Conservation (phyloP, 1,140 invertebrate genomes). For the Ceratina japonica region DNA sequence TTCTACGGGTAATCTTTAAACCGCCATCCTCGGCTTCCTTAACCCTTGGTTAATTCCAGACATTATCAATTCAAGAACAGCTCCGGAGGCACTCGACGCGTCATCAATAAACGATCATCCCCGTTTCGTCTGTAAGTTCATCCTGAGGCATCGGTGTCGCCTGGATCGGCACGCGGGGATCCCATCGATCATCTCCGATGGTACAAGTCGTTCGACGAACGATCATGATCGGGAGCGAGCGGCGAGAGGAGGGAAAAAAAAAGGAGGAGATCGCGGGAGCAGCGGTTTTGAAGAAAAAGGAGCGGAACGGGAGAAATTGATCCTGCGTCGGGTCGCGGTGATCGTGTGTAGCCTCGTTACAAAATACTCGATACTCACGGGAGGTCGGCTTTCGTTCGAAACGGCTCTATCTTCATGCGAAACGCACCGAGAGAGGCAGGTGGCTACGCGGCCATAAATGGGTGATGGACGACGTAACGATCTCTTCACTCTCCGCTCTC, state of each 20-base stretch:
- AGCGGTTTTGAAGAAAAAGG: background rate
- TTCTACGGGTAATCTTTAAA: background rate
- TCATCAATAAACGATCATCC: slow-evolving; percentile 19
- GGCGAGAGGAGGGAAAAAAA: background rate
- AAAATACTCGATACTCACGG: slow-evolving; percentile 73
- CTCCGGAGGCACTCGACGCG: slow-evolving; percentile 12
- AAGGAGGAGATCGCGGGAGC: too few species aligned
- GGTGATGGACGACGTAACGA: slow-evolving; percentile 66
- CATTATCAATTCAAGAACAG: slow-evolving; percentile 19
- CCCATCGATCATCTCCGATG: slow-evolving; percentile 5
- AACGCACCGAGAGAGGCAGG: slow-evolving; percentile 60
- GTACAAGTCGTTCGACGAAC: background rate
- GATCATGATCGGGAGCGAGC: background rate
- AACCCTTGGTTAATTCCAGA: slow-evolving; percentile 15
- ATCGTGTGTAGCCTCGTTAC: slow-evolving; percentile 43
- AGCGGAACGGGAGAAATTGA: slow-evolving; percentile 36
- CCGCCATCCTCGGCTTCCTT: background rate
- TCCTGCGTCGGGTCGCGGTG: background rate
- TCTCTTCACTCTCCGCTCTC: slow-evolving; percentile 64
- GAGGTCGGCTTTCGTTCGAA: slow-evolving; percentile 73
- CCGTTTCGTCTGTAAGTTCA: background rate
- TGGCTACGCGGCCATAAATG: slow-evolving; percentile 69
- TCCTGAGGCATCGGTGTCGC: background rate
- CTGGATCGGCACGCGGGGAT: background rate
- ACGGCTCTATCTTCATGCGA: slow-evolving; percentile 71